Percentiles rank a stretch among this genome's conserved stretches.
Conservation (phyloP, 2,113 vertebrate genomes). For the Chaetodon trifascialis region DNA sequence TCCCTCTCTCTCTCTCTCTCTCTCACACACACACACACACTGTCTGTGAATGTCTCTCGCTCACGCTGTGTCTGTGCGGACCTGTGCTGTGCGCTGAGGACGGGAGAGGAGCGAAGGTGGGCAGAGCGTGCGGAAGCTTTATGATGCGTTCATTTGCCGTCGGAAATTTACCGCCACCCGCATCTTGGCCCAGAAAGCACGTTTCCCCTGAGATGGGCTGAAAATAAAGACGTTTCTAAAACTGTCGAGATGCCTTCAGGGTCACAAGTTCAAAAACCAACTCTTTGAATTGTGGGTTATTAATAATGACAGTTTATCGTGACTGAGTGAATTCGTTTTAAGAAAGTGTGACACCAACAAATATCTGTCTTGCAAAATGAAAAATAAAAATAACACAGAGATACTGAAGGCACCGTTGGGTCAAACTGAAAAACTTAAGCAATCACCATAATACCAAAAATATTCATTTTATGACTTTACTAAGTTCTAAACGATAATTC, state of each 20-base stretch:
- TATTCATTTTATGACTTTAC: background rate
- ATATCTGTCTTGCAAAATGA: too few relatives aligned
- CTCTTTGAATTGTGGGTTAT: background rate
- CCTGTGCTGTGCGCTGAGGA: constrained; percentile 17
- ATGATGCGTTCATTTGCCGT: constrained; percentile 43
- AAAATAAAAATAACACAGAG: background rate
- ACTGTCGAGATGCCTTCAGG: background rate
- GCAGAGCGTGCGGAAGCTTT: constrained; percentile 11
- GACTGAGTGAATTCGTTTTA: too few relatives aligned
- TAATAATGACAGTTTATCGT: background rate
- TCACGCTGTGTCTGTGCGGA: background rate
- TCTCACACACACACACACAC: background rate
- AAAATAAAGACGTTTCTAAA: constrained; percentile 14
- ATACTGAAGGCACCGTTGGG: background rate
- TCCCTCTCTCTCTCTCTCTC: background rate
- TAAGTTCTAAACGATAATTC: background rate
- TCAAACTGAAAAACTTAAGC: background rate
- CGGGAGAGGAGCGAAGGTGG: constrained; percentile 14
- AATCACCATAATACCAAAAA: background rate
- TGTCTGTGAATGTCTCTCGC: background rate
- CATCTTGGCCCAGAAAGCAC: background rate
- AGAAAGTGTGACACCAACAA: too few relatives aligned
- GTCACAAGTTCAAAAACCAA: background rate
- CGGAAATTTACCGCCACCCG: constrained; percentile 12
- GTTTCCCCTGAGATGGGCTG: background rate